A percentile compares a stretch with the other conserved stretches of the same genome.
phyloP scores from a whole-genome alignment of 2,797 vertebrate genomes.

The Potorous gilbertii region DNA sequence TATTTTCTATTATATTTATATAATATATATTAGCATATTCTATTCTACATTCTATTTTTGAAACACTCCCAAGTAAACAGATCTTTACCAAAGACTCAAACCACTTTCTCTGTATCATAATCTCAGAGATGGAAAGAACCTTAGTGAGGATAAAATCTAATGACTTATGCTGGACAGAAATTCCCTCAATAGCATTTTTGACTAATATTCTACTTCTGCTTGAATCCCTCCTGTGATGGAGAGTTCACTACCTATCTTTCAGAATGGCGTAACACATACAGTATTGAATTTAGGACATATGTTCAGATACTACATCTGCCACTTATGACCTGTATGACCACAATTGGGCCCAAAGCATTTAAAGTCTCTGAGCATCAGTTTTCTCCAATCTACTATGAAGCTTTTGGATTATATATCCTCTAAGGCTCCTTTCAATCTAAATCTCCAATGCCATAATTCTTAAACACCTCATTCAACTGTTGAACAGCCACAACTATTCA shows the following conservation, averaged over 20 bases:
- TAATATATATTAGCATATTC: no score
- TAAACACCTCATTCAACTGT: not conserved
- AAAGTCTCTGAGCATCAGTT: not conserved
- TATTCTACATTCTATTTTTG: not conserved
- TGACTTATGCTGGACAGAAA: not conserved
- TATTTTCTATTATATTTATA: no score
- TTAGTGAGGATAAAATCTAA: not conserved
- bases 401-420: not conserved
- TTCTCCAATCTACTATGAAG: not conserved
- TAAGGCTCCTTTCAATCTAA: not conserved
- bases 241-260: not conserved
- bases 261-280: not conserved
- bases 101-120: not conserved
- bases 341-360: not conserved
- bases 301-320: not conserved
- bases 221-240: not conserved
- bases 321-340: not conserved
- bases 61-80: not conserved
- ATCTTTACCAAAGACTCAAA: not conserved
- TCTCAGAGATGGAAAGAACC: not conserved
- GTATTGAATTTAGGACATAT: not conserved
- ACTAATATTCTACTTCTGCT: not conserved
- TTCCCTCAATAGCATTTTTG: not conserved
- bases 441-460: not conserved
- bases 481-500: not conserved